Conservation (phyloP, 2,797 vertebrate genomes). For the Apogon talboti region DNA sequence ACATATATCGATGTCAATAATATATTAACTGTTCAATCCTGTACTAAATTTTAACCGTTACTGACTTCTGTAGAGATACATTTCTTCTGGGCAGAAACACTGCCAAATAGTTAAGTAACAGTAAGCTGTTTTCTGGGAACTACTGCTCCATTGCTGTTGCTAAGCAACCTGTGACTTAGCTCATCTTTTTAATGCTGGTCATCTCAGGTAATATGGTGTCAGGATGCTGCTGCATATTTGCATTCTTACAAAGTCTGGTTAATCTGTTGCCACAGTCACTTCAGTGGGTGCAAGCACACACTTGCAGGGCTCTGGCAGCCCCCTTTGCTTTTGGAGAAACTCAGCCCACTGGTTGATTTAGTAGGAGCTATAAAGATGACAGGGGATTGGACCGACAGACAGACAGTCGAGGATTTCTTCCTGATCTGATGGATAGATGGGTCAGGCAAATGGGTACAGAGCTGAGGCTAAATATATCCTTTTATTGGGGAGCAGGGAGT, state of each 20-base stretch:
- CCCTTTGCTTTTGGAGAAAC: constrained; percentile 31
- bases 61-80: neutral
- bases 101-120: constrained; percentile 28
- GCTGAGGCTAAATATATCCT: constrained; percentile 58
- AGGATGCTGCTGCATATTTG: constrained; percentile 16
- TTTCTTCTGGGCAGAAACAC: constrained; percentile 3
- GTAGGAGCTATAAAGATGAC: constrained; percentile 50
- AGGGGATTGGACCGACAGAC: constrained; percentile 25
- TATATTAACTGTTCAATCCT: too few relatives aligned
- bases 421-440: constrained; percentile 45
- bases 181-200: constrained; percentile 19
- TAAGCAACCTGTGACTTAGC: constrained; percentile 27
- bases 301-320: constrained; percentile 11
- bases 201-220: constrained; percentile 21
- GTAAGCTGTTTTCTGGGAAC: constrained; percentile 9
- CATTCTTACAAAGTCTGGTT: neutral
- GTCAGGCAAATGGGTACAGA: constrained; percentile 39
- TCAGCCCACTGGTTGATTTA: constrained; percentile 40
- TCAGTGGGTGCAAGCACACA: constrained; percentile 1
- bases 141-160: constrained; percentile 33
- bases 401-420: constrained; percentile 52
- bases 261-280: neutral
- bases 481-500: constrained; percentile 49
- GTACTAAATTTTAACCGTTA: neutral
- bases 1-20: too few relatives aligned